A percentile compares a stretch with the other conserved stretches of the same genome.
Conservation (phyloP, 1,140 invertebrate genomes). For the Sipha flava region DNA sequence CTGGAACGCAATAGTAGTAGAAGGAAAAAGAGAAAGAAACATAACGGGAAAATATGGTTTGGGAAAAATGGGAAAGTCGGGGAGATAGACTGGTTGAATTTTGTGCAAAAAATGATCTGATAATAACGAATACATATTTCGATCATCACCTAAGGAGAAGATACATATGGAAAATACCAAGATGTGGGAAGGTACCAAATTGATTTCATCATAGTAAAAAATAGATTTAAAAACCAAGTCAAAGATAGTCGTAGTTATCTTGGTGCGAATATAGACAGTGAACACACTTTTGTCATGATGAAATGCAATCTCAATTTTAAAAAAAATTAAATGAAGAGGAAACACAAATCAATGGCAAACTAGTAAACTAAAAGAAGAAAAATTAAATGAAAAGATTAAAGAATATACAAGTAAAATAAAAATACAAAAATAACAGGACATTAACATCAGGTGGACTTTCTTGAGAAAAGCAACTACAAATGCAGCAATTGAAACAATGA, state of each 20-base stretch:
- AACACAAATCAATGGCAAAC: background rate
- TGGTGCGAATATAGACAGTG: too few relatives aligned
- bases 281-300: slow-evolving; percentile 25
- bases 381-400: too few relatives aligned
- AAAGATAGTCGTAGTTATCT: too few relatives aligned
- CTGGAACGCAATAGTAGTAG: slow-evolving; percentile 39
- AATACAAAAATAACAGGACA: background rate
- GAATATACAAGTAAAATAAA: background rate
- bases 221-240: too few relatives aligned
- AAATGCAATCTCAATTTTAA: background rate
- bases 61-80: slow-evolving; percentile 39
- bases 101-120: slow-evolving; percentile 33
- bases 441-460: background rate
- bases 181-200: background rate
- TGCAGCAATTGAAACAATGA: background rate
- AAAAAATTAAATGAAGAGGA: background rate
- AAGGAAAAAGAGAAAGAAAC: slow-evolving; percentile 23
- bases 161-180: background rate
- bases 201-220: slow-evolving; percentile 15
- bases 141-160: background rate
- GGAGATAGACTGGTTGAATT: slow-evolving; percentile 43
- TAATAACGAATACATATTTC: background rate
- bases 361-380: background rate
- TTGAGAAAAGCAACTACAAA: background rate
- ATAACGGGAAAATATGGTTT: slow-evolving; percentile 34